Evolutionary conservation across 2,888 invertebrate species (phyloP).

Genomic region (Nemapogon koenigi): DNA sequence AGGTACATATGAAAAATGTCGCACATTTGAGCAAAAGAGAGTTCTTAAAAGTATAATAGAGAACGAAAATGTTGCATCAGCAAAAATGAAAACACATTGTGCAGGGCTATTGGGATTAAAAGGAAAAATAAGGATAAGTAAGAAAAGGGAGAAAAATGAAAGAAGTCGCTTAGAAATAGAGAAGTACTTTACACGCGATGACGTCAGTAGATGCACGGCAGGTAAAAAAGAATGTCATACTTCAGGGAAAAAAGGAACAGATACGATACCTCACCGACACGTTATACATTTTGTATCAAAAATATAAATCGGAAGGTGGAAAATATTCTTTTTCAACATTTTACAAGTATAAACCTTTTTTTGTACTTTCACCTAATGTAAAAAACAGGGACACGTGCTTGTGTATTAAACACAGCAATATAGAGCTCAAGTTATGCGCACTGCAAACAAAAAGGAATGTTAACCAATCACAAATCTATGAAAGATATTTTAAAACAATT

Average conservation of each 20-base stretch:
- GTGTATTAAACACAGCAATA: slow-evolving; percentile 15
- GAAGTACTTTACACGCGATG: slow-evolving; percentile 15
- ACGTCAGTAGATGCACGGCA: slow-evolving; percentile 16
- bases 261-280: slow-evolving; percentile 15
- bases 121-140: slow-evolving; percentile 2
- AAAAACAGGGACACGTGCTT: slow-evolving; percentile 14
- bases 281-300: slow-evolving; percentile 13
- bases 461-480: neutral
- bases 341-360: slow-evolving; percentile 17
- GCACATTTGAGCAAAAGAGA: too few species aligned
- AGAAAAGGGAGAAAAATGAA: slow-evolving; percentile 3
- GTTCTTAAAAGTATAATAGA: too few species aligned
- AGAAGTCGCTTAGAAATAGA: slow-evolving; percentile 13
- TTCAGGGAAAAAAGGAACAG: slow-evolving; percentile 15
- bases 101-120: slow-evolving; percentile 1
- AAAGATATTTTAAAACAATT: neutral
- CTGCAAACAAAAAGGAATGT: neutral
- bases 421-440: slow-evolving; percentile 5
- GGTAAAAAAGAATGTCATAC: slow-evolving; percentile 16
- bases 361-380: slow-evolving; percentile 12
- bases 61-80: neutral
- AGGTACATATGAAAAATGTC: too few species aligned
- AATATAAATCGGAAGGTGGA: slow-evolving; percentile 17
- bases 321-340: slow-evolving; percentile 16
- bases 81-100: neutral